Evolutionary conservation across 2,113 vertebrate genomes (phyloP).

Genomic region (Miniopterus natalensis): DNA sequence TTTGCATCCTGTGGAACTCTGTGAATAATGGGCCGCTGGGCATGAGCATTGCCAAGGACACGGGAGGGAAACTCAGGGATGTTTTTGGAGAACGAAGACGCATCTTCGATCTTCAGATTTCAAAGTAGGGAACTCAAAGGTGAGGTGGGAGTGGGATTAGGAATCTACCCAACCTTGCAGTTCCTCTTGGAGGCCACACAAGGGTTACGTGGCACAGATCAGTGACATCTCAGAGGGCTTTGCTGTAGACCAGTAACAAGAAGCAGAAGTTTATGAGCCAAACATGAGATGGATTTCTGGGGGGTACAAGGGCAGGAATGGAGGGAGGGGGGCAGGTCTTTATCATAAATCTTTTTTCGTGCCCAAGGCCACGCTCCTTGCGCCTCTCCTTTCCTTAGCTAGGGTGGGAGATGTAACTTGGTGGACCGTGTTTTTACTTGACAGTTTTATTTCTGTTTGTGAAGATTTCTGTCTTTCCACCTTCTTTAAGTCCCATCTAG

Average conservation of each 20-base stretch:
- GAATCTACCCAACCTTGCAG: not conserved
- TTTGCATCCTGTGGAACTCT: not conserved
- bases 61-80: slow-evolving; percentile 16
- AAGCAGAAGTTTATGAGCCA: not conserved
- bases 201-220: not conserved
- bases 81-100: not conserved
- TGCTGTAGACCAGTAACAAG: not conserved
- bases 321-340: not conserved
- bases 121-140: not conserved
- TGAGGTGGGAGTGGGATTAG: not conserved
- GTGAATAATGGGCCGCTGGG: not conserved
- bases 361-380: not conserved
- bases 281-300: not conserved
- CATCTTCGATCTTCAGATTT: slow-evolving; percentile 59
- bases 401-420: rapidly evolving
- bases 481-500: not conserved
- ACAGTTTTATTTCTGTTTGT: not conserved
- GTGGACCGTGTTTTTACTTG: not conserved
- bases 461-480: not conserved
- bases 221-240: not conserved
- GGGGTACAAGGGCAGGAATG: not conserved
- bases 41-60: not conserved
- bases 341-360: not conserved
- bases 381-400: not conserved
- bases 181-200: not conserved